Percentiles rank a stretch among this genome's conserved stretches.
phyloP scores from a whole-genome alignment of 2,797 vertebrate genomes.

The Harpia harpyja region DNA sequence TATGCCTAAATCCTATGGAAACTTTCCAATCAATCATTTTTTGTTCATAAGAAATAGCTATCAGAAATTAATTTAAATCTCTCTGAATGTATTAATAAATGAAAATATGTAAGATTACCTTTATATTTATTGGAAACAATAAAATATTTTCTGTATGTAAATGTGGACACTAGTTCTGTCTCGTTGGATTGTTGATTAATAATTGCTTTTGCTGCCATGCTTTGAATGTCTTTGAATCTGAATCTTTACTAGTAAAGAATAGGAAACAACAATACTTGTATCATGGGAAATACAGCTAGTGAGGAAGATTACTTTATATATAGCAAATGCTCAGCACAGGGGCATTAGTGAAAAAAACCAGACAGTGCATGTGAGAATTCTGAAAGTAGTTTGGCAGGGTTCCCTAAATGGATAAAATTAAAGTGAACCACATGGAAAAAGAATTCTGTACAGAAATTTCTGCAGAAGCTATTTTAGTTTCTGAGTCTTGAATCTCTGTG shows the following conservation, averaged over 20 bases:
- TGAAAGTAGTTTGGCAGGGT: background rate
- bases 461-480: background rate
- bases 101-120: background rate
- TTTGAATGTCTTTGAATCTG: background rate
- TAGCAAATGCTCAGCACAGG: background rate
- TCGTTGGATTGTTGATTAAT: background rate
- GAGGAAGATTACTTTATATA: background rate
- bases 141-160: conserved; percentile 1
- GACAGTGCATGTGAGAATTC: background rate
- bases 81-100: background rate
- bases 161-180: background rate
- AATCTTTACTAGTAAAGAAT: conserved; percentile 12
- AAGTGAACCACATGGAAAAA: background rate
- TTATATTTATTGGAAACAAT: background rate
- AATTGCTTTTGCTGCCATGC: conserved; percentile 2
- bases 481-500: background rate
- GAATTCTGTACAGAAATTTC: background rate
- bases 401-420: background rate
- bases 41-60: background rate
- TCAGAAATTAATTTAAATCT: background rate
- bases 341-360: background rate
- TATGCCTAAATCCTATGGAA: background rate
- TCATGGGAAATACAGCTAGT: background rate
- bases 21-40: background rate
- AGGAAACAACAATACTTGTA: conserved; percentile 7